These are phyloP conservation scores for Talpa occidentalis DNA, from an alignment of 2,113 vertebrate species.

Conservation along the genomic window DNA sequence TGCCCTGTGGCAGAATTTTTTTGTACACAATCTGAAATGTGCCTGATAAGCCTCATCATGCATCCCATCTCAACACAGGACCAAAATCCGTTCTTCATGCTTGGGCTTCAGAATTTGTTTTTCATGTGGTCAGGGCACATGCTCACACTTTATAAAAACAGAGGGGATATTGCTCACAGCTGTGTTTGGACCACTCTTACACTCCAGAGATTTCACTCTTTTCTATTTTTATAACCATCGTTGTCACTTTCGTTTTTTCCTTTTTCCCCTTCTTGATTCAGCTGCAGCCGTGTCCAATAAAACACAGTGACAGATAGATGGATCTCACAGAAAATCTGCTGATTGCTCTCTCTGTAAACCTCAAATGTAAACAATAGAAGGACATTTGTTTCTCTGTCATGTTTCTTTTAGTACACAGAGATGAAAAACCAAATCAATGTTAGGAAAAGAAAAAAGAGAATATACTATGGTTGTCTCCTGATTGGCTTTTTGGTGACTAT, in stretches of 20 bases:
- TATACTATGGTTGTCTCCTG: background rate
- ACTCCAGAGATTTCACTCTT: slow-evolving; percentile 54
- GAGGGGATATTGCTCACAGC: slow-evolving; percentile 69
- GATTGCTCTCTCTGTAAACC: slow-evolving; percentile 73
- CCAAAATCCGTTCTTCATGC: background rate
- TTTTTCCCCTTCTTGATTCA: slow-evolving; percentile 57
- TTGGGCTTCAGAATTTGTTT: slow-evolving; percentile 49
- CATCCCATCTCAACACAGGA: slow-evolving; percentile 2
- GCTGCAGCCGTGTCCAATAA: slow-evolving; percentile 70
- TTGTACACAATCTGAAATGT: background rate
- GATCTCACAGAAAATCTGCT: slow-evolving; percentile 82
- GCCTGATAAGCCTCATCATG: background rate
- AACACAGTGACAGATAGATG: slow-evolving; percentile 81
- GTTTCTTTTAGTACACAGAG: slow-evolving; percentile 66
- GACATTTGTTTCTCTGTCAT: slow-evolving; percentile 79
- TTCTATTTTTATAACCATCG: slow-evolving; percentile 75
- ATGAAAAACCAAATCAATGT: slow-evolving; percentile 69
- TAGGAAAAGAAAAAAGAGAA: slow-evolving; percentile 37
- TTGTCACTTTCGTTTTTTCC: slow-evolving; percentile 61
- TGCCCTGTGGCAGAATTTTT: background rate
- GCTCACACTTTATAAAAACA: slow-evolving; percentile 56
- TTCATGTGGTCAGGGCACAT: background rate
- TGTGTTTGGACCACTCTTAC: slow-evolving; percentile 25
- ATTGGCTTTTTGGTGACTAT: background rate
- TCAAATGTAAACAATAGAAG: slow-evolving; percentile 84